A percentile compares a stretch with the other conserved stretches of the same genome.
phyloP scores from a whole-genome alignment of 2,797 vertebrate species.

The Erpetoichthys calabaricus region DNA sequence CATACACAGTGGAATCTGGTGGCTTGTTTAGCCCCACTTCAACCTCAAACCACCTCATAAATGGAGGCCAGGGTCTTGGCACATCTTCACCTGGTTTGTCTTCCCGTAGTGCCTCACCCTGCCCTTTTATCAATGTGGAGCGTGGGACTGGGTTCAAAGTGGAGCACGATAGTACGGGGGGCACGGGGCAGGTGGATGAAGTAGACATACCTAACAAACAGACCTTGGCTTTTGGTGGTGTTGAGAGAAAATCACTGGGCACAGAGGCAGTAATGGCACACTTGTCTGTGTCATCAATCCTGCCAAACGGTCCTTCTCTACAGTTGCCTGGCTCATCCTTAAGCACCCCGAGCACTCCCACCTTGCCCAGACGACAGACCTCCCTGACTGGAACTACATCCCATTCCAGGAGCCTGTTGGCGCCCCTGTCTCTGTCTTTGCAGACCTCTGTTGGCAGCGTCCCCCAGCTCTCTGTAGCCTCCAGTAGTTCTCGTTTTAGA shows the following conservation, averaged over 20 bases:
- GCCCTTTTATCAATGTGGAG: neutral
- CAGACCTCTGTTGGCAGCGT: neutral
- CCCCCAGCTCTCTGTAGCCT: constrained; percentile 18
- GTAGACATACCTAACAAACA: constrained; percentile 17
- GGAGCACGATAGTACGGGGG: constrained; percentile 12
- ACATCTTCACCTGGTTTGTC: constrained; percentile 6
- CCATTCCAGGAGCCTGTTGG: constrained; percentile 8
- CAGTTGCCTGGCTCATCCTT: neutral
- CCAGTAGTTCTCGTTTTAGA: constrained; percentile 56
- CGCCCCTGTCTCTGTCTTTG: neutral
- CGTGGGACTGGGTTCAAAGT: constrained; percentile 8
- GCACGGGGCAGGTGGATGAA: constrained; percentile 3
- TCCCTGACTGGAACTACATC: constrained; percentile 13
- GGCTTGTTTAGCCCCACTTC: constrained; percentile 1
- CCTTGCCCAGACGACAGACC: constrained; percentile 26
- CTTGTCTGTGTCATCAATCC: neutral
- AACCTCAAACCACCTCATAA: too few relatives aligned
- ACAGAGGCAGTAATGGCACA: neutral
- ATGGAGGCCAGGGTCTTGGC: neutral
- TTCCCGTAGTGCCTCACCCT: constrained; percentile 1
- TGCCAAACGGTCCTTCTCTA: constrained; percentile 15
- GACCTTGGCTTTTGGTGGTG: neutral
- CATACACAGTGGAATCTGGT: neutral
- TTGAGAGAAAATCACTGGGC: neutral
- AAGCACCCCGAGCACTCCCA: constrained; percentile 31